These are phyloP conservation scores for Xestia ashworthii DNA, from an alignment of 2,888 invertebrate genomes.

Conservation along the genomic window DNA sequence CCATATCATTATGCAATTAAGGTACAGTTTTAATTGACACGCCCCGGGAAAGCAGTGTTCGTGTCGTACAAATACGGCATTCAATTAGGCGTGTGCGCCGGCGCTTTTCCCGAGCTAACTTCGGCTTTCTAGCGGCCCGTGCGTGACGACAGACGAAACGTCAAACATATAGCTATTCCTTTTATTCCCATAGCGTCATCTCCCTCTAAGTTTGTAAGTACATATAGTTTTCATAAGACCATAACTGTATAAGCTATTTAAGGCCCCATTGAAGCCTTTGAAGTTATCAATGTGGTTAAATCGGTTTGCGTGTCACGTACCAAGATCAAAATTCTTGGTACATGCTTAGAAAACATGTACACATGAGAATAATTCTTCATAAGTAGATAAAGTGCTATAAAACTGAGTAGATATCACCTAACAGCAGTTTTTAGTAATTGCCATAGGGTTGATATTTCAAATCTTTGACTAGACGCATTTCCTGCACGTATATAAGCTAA, in stretches of 20 bases:
- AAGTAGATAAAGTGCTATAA: constrained; percentile 27
- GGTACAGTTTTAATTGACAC: constrained; percentile 60
- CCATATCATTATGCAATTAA: constrained; percentile 50
- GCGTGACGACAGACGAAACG: constrained; percentile 66
- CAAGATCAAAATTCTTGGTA: constrained; percentile 49
- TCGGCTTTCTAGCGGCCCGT: constrained; percentile 68
- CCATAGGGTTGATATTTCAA: neutral
- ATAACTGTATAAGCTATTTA: constrained; percentile 55
- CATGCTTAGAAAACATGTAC: constrained; percentile 44
- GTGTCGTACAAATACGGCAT: constrained; percentile 64
- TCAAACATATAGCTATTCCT: constrained; percentile 62
- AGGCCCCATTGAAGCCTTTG: constrained; percentile 54
- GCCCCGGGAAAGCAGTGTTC: constrained; percentile 68
- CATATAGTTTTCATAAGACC: constrained; percentile 48
- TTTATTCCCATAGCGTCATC: constrained; percentile 53
- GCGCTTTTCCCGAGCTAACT: constrained; percentile 70
- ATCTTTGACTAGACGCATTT: neutral
- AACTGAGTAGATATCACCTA: neutral
- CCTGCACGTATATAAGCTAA: neutral
- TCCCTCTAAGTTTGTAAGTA: constrained; percentile 45
- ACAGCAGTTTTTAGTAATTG: neutral
- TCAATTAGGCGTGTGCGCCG: constrained; percentile 64
- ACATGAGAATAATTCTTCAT: constrained; percentile 26
- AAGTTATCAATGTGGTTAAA: constrained; percentile 55
- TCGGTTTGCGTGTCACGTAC: constrained; percentile 59